Conservation (phyloP, 2,113 vertebrate genomes). For the Delphinapterus leucas region DNA sequence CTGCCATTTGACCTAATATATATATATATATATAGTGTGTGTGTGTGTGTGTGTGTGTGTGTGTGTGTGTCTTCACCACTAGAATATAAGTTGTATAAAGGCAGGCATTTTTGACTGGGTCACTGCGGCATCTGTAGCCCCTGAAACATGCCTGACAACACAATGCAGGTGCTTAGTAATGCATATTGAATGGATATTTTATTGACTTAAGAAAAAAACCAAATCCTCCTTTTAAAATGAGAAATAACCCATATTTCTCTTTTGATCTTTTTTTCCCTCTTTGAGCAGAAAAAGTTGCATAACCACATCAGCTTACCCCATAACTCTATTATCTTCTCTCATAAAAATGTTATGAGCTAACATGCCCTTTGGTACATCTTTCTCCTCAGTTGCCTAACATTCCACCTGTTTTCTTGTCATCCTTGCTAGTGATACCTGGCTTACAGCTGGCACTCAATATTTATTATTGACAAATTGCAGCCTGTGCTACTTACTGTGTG, state of each 20-base stretch:
- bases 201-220: neutral
- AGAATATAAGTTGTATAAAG: neutral
- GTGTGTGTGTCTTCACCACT: neutral
- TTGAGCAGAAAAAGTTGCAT: neutral
- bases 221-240: neutral
- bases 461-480: neutral
- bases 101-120: neutral
- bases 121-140: neutral
- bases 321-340: neutral
- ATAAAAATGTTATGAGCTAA: neutral
- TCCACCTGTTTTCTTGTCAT: neutral
- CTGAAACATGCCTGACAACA: neutral
- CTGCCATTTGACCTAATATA: neutral
- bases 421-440: rapidly evolving
- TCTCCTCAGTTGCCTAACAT: neutral
- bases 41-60: no score
- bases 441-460: neutral
- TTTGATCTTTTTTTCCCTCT: neutral
- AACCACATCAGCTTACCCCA: neutral
- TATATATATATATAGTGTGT: no score
- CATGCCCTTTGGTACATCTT: neutral
- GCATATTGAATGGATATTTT: neutral
- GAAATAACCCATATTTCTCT: neutral
- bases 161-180: neutral
- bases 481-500: neutral